Conservation (phyloP, 2,797 vertebrate species). For the Schizopygopsis malacanthus region DNA sequence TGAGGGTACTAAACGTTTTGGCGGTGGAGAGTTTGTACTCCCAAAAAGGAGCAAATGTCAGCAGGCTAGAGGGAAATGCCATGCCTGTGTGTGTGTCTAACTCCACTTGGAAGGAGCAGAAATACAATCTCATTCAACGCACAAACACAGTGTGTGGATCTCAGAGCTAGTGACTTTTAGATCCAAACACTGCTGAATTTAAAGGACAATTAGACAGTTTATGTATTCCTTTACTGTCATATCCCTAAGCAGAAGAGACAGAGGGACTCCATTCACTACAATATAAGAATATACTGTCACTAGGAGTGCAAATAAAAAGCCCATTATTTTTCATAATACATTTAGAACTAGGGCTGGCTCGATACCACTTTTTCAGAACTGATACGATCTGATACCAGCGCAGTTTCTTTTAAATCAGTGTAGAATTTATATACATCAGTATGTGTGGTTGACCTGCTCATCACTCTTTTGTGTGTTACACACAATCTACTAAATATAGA, state of each 20-base stretch:
- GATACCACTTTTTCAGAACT: too few species aligned
- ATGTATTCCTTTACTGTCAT: slow-evolving; percentile 16
- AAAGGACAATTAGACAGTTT: slow-evolving; percentile 41
- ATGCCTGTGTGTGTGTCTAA: slow-evolving; percentile 41
- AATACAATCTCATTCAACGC: background rate
- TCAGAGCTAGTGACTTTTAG: slow-evolving; percentile 31
- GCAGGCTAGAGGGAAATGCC: slow-evolving; percentile 64
- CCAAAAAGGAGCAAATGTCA: slow-evolving; percentile 71
- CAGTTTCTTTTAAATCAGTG: too few species aligned
- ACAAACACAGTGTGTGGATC: background rate
- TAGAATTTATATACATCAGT: too few species aligned
- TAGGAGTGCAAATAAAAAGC: slow-evolving; percentile 4
- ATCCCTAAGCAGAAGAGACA: slow-evolving; percentile 1
- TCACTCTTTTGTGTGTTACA: too few species aligned
- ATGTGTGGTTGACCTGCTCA: too few species aligned
- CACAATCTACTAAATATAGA: too few species aligned
- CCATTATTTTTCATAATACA: slow-evolving; percentile 3
- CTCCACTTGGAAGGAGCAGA: background rate
- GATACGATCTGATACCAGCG: too few species aligned
- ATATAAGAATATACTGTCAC: slow-evolving; percentile 12
- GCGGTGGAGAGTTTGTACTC: slow-evolving; percentile 61
- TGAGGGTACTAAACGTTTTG: slow-evolving; percentile 58
- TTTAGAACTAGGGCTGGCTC: background rate
- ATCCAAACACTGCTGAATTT: slow-evolving; percentile 27
- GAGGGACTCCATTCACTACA: background rate